Conservation (phyloP, 1,140 invertebrate species). For the Aphidius gifuensis region DNA sequence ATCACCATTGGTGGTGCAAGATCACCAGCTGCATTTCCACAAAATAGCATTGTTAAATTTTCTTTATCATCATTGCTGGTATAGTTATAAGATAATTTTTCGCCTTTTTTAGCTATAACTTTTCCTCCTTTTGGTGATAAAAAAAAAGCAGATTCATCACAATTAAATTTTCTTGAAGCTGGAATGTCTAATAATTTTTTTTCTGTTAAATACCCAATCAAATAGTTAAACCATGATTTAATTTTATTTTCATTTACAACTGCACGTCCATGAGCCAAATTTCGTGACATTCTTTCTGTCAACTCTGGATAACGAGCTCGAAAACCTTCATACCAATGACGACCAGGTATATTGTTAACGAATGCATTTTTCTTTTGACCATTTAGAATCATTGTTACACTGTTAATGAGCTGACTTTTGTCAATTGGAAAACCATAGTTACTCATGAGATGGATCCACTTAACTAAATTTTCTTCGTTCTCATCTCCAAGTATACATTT, state of each 20-base stretch:
- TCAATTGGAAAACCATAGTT: slow-evolving; percentile 25
- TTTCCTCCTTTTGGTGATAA: slow-evolving; percentile 36
- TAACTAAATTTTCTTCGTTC: slow-evolving; percentile 17
- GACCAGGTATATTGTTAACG: slow-evolving; percentile 24
- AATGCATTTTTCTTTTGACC: slow-evolving; percentile 18
- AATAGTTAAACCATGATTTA: slow-evolving; percentile 21
- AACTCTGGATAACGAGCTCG: slow-evolving; percentile 19
- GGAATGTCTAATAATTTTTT: slow-evolving; percentile 20
- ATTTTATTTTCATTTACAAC: slow-evolving; percentile 23
- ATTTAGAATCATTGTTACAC: too few species aligned
- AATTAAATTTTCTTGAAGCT: slow-evolving; percentile 23
- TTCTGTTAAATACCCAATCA: slow-evolving; percentile 13
- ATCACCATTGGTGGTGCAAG: slow-evolving; percentile 35
- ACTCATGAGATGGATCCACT: slow-evolving; percentile 17
- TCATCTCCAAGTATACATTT: background rate
- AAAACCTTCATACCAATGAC: slow-evolving; percentile 25
- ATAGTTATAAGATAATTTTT: slow-evolving; percentile 40
- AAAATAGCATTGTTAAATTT: slow-evolving; percentile 35
- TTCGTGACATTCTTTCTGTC: slow-evolving; percentile 19
- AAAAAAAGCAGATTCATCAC: slow-evolving; percentile 39
- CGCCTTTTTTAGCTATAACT: slow-evolving; percentile 38
- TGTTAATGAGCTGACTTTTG: slow-evolving; percentile 26
- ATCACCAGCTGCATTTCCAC: slow-evolving; percentile 34
- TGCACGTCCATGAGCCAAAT: slow-evolving; percentile 17
- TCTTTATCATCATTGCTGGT: slow-evolving; percentile 32